Conservation (phyloP, 1,140 invertebrate genomes). For the Drosophila lacteicornis region DNA sequence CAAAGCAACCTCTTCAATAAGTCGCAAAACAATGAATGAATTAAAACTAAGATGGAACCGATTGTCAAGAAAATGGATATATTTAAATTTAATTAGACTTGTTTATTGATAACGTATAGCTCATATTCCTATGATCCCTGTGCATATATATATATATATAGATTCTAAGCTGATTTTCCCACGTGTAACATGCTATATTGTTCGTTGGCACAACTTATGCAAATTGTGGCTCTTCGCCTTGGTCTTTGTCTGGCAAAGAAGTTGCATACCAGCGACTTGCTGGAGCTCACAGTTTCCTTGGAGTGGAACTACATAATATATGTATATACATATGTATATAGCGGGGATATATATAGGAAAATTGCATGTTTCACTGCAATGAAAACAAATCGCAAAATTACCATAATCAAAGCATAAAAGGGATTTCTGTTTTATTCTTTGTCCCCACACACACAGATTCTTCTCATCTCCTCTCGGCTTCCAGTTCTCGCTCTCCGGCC, state of each 20-base stretch:
- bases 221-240: constrained; percentile 50
- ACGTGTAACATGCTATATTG: constrained; percentile 17
- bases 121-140: neutral
- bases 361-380: constrained; percentile 74
- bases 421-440: constrained; percentile 49
- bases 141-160: neutral
- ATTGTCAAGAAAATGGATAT: too few relatives aligned
- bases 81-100: too few relatives aligned
- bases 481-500: constrained; percentile 10
- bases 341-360: constrained; percentile 51
- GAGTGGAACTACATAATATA: constrained; percentile 37
- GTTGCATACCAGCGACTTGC: constrained; percentile 47
- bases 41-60: too few relatives aligned
- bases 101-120: neutral
- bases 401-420: constrained; percentile 76
- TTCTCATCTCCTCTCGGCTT: constrained; percentile 6
- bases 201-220: constrained; percentile 60
- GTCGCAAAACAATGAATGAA: too few relatives aligned
- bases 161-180: neutral
- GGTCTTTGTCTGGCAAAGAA: constrained; percentile 62
- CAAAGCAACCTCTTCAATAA: too few relatives aligned
- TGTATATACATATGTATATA: constrained; percentile 20
- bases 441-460: constrained; percentile 22
- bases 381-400: constrained; percentile 77
- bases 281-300: constrained; percentile 50